A percentile compares a stretch with the other conserved stretches of the same genome.
Evolutionary conservation across 2,888 invertebrate species (phyloP).

Genomic region (Sphecodes monilicornis): DNA sequence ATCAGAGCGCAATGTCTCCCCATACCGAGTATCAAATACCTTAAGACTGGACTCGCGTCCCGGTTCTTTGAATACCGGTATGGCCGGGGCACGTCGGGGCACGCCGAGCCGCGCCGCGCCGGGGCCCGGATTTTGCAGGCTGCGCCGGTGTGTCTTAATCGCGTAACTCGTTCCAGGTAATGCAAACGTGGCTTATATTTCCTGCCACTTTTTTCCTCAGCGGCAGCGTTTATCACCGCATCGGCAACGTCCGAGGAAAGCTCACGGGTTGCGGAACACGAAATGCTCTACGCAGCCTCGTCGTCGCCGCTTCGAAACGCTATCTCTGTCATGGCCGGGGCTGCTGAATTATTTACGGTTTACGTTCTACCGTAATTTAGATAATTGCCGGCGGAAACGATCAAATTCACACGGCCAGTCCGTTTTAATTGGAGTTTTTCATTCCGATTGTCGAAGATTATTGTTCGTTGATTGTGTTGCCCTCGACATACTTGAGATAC

Average conservation of each 20-base stretch:
- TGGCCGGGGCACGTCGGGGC: conserved; percentile 55
- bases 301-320: background rate
- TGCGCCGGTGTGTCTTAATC: conserved; percentile 51
- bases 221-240: conserved; percentile 52
- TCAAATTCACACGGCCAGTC: conserved; percentile 36
- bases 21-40: conserved; percentile 61
- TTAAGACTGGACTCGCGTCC: conserved; percentile 51
- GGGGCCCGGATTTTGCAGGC: conserved; percentile 57
- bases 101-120: no score
- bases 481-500: background rate
- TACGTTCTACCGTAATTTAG: background rate
- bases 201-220: conserved; percentile 24
- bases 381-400: conserved; percentile 33
- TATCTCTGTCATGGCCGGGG: background rate
- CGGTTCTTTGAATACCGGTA: conserved; percentile 65
- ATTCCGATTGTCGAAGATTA: background rate
- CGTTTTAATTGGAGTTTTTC: conserved; percentile 26
- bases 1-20: conserved; percentile 50
- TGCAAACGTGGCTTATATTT: conserved; percentile 61
- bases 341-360: conserved; percentile 18
- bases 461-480: background rate
- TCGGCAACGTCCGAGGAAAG: conserved; percentile 44
- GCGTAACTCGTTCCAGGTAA: conserved; percentile 60
- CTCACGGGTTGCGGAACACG: conserved; percentile 58
- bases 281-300: conserved; percentile 33